Conservation (phyloP, 2,797 vertebrate species). For the Aldrovandia affinis region DNA sequence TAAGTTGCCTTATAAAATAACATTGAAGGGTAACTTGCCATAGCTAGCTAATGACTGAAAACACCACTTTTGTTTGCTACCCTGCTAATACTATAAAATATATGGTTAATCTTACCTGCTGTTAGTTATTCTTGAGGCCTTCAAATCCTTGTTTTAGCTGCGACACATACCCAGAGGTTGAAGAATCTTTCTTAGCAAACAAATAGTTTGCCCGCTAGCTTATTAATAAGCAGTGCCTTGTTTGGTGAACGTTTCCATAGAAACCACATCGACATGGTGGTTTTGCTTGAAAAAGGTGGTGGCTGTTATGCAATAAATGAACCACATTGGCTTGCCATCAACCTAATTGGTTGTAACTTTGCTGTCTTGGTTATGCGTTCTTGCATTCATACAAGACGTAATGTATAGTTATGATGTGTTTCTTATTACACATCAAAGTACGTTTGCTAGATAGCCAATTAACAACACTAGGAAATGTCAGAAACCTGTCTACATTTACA, state of each 20-base stretch:
- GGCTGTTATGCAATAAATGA: constrained; percentile 11
- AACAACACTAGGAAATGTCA: background rate
- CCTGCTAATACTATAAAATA: background rate
- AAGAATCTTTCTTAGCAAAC: background rate
- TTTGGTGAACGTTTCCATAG: constrained; percentile 69
- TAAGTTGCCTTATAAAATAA: background rate
- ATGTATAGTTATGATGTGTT: too few species aligned
- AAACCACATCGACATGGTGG: constrained; percentile 66
- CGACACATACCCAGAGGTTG: background rate
- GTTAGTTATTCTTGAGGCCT: background rate
- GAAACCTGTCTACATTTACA: too few species aligned
- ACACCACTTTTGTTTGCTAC: background rate
- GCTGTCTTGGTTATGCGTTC: background rate
- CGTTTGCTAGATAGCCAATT: background rate
- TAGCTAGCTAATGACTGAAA: background rate
- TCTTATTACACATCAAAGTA: too few species aligned
- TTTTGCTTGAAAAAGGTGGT: constrained; percentile 56
- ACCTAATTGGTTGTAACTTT: background rate
- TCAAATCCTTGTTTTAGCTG: background rate
- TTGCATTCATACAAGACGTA: background rate
- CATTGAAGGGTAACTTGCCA: too few species aligned
- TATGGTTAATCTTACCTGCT: background rate
- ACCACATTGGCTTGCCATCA: background rate
- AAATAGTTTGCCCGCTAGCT: background rate
- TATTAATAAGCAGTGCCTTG: background rate